phyloP scores from a whole-genome alignment of 2,113 vertebrate species.

The Dicaeum eximium region DNA sequence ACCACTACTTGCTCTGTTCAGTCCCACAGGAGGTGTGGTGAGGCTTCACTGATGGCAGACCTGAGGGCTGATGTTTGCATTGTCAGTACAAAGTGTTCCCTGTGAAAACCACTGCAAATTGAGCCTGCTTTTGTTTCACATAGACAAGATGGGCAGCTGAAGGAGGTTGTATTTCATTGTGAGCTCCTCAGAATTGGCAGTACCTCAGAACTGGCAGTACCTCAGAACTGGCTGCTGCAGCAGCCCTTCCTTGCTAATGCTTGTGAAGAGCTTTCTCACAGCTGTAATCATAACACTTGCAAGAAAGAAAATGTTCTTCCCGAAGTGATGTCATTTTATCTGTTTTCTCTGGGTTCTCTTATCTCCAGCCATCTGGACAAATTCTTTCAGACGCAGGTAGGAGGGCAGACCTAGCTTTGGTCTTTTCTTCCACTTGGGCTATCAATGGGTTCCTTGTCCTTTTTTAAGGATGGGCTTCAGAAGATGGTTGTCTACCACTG shows the following conservation, averaged over 20 bases:
- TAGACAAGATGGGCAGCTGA: rapidly evolving
- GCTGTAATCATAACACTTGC: not conserved
- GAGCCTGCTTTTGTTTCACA: not conserved
- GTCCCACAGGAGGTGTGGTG: not conserved
- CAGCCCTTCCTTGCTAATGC: not conserved
- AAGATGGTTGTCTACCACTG: not conserved
- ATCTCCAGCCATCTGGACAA: not conserved
- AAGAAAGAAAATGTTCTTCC: not conserved
- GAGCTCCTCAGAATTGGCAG: not conserved
- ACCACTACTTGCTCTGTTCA: not conserved
- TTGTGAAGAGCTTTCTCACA: not conserved
- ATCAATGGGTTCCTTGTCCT: not conserved
- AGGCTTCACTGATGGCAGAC: not conserved
- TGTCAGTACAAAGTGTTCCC: not conserved
- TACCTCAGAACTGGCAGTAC: not conserved
- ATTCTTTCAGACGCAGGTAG: not conserved
- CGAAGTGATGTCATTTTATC: not conserved
- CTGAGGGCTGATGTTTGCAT: not conserved
- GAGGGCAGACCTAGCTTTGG: not conserved
- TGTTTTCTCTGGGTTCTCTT: not conserved
- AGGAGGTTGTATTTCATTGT: not conserved
- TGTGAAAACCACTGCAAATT: not conserved
- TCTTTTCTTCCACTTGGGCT: not conserved
- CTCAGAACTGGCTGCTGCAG: not conserved
- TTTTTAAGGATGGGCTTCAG: not conserved